phyloP scores from a whole-genome alignment of 2,113 vertebrate genomes.

The Stegostoma tigrinum region DNA sequence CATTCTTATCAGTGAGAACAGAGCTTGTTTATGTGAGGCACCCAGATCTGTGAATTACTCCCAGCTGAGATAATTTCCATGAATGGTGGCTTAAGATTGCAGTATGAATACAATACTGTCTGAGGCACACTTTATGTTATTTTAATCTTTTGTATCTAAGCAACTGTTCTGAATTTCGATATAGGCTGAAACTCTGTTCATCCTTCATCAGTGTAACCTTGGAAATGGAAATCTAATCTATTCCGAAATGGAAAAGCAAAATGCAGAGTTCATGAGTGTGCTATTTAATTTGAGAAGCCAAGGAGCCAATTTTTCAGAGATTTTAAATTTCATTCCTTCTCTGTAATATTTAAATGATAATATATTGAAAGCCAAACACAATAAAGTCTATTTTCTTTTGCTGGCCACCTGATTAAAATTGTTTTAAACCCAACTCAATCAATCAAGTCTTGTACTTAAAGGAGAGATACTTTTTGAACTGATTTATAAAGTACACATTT shows the following conservation, averaged over 20 bases:
- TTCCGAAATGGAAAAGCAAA: not conserved
- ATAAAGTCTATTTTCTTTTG: not conserved
- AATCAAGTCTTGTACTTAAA: not conserved
- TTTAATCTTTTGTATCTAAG: constrained; percentile 32
- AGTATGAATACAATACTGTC: not conserved
- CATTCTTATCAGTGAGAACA: not conserved
- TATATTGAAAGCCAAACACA: not conserved
- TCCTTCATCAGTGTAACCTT: constrained; percentile 1
- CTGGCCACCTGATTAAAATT: not conserved
- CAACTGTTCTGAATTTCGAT: constrained; percentile 29
- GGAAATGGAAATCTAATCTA: constrained; percentile 29
- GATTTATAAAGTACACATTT: not conserved
- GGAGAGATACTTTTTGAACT: not conserved
- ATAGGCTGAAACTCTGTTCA: not conserved
- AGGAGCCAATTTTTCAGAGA: constrained; percentile 3
- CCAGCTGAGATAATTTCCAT: constrained; percentile 3
- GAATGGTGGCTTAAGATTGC: not conserved
- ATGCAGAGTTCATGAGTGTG: not conserved
- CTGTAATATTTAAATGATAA: constrained; percentile 7
- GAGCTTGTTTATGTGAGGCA: not conserved
- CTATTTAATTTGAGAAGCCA: constrained; percentile 17
- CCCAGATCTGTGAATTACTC: not conserved
- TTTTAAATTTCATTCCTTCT: not conserved
- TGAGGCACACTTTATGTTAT: constrained; percentile 4
- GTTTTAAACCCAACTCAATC: not conserved